phyloP scores from a whole-genome alignment of 2,113 vertebrate species.

The Nibea albiflora region DNA sequence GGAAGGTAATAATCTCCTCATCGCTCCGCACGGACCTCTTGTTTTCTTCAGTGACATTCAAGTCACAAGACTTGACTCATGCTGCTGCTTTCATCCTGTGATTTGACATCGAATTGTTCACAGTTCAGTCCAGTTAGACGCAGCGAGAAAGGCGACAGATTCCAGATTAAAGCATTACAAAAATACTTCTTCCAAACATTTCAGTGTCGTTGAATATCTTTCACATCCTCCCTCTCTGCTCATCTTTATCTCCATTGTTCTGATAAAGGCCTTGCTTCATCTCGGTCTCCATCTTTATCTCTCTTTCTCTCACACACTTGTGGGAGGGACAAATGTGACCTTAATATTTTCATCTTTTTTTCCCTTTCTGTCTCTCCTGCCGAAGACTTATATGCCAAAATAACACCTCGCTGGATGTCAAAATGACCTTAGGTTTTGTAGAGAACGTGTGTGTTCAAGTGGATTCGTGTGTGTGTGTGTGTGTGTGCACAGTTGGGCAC shows the following conservation, averaged over 20 bases:
- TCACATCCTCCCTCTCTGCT: background rate
- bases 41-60: too few relatives aligned
- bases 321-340: constrained; percentile 38
- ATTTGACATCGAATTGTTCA: too few relatives aligned
- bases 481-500: constrained; percentile 7
- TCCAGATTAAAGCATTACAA: too few relatives aligned
- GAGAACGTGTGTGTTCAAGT: constrained; percentile 38
- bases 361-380: background rate
- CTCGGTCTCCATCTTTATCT: constrained; percentile 26
- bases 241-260: background rate
- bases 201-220: background rate
- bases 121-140: too few relatives aligned
- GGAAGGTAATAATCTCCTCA: too few relatives aligned
- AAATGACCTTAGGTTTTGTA: constrained; percentile 59
- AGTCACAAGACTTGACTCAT: too few relatives aligned
- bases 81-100: too few relatives aligned
- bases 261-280: background rate
- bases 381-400: constrained; percentile 47
- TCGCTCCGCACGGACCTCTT: too few relatives aligned
- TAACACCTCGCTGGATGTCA: constrained; percentile 53
- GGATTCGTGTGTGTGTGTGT: constrained; percentile 8
- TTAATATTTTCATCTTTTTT: constrained; percentile 45
- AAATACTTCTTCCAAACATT: background rate
- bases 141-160: too few relatives aligned
- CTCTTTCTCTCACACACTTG: constrained; percentile 24